Evolutionary conservation across 1,140 invertebrate genomes (phyloP).

Genomic region (Palaemon carinicauda): DNA sequence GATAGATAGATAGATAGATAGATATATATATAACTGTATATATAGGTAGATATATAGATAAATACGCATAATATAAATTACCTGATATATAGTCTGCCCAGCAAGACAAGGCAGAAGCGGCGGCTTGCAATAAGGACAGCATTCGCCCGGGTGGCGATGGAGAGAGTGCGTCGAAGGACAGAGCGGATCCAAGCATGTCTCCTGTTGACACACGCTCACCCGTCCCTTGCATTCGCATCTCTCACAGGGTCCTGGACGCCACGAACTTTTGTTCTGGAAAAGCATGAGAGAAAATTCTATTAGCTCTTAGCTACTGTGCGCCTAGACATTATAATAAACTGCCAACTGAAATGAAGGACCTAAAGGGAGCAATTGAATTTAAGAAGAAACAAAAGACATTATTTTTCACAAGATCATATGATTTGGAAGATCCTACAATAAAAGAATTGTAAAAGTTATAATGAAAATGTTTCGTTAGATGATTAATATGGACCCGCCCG

Average conservation of each 20-base stretch:
- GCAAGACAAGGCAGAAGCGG: background rate
- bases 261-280: slow-evolving; percentile 8
- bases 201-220: slow-evolving; percentile 9
- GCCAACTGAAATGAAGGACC: too few species aligned
- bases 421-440: too few species aligned
- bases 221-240: slow-evolving; percentile 18
- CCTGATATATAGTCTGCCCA: slow-evolving; percentile 19
- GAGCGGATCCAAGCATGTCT: background rate
- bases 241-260: slow-evolving; percentile 7
- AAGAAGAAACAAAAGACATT: too few species aligned
- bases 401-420: too few species aligned
- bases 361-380: too few species aligned
- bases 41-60: background rate
- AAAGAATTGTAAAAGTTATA: too few species aligned
- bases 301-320: too few species aligned
- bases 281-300: too few species aligned
- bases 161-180: background rate
- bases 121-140: slow-evolving; percentile 12
- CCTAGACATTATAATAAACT: too few species aligned
- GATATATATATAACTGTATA: background rate
- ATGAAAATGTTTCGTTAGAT: too few species aligned
- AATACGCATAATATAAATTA: too few species aligned
- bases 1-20: background rate
- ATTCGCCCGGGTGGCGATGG: background rate
- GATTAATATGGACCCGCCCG: too few species aligned